phyloP scores from a whole-genome alignment of 2,113 vertebrate genomes.

The Carollia perspicillata region DNA sequence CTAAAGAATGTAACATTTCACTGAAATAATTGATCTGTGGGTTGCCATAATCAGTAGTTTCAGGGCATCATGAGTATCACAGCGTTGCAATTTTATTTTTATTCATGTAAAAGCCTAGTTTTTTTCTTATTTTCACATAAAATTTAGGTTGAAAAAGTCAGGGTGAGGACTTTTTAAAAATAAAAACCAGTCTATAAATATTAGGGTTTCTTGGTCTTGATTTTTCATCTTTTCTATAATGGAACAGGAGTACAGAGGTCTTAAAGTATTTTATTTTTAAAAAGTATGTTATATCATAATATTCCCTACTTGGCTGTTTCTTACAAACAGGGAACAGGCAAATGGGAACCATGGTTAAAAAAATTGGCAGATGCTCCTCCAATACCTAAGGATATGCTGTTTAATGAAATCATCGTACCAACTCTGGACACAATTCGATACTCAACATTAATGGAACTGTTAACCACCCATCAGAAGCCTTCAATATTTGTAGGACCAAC shows the following conservation, averaged over 20 bases:
- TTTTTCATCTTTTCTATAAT: background rate
- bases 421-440: conserved; percentile 92
- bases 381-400: conserved; percentile 87
- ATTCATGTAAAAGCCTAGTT: background rate
- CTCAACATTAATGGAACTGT: conserved; percentile 87
- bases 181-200: background rate
- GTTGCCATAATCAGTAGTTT: background rate
- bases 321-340: conserved; percentile 85
- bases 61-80: background rate
- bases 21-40: background rate
- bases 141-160: background rate
- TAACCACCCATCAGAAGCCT: conserved; percentile 91
- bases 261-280: background rate
- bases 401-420: conserved; percentile 95
- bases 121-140: background rate
- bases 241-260: background rate
- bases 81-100: background rate
- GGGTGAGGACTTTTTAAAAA: background rate
- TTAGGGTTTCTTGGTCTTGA: background rate
- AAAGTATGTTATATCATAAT: background rate
- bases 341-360: conserved; percentile 91
- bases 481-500: conserved; percentile 91
- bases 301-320: background rate
- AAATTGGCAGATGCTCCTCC: conserved; percentile 81
- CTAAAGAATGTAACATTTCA: background rate